A percentile compares a stretch with the other conserved stretches of the same genome.
Evolutionary conservation across 2,888 invertebrate species (phyloP).

Genomic region (Crematogaster levior): DNA sequence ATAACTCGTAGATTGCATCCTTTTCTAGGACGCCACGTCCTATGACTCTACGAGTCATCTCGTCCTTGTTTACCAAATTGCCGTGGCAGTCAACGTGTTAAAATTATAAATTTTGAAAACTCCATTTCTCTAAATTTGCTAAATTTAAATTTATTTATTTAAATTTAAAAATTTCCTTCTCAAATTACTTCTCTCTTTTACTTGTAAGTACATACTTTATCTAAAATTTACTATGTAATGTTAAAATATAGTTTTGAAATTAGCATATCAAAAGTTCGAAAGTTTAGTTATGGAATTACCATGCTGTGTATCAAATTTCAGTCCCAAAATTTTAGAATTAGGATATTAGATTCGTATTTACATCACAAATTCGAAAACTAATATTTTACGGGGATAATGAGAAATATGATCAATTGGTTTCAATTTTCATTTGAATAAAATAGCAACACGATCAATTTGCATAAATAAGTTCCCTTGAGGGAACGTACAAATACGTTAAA

Average conservation of each 20-base stretch:
- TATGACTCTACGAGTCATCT: too few species aligned
- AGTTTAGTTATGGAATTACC: not conserved
- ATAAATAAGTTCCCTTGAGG: not conserved
- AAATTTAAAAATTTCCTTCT: too few species aligned
- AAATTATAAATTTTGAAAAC: not conserved
- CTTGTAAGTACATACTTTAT: not conserved
- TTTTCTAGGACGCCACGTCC: too few species aligned
- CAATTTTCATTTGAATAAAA: not conserved
- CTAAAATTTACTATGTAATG: not conserved
- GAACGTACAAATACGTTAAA: not conserved
- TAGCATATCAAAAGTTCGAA: not conserved
- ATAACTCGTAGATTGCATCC: too few species aligned
- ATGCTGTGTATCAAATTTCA: constrained; percentile 4
- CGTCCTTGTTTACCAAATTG: too few species aligned
- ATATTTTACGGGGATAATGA: not conserved
- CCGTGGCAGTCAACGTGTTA: too few species aligned
- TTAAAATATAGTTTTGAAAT: constrained; percentile 13
- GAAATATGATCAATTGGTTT: constrained; percentile 14
- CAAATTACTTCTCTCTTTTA: too few species aligned
- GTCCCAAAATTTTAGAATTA: constrained; percentile 14
- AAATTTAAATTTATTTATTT: not conserved
- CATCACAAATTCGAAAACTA: not conserved
- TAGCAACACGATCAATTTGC: constrained; percentile 5
- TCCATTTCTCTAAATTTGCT: not conserved
- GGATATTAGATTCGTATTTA: constrained; percentile 15